phyloP scores from a whole-genome alignment of 2,888 invertebrate species.

The Ganaspis brasiliensis region DNA sequence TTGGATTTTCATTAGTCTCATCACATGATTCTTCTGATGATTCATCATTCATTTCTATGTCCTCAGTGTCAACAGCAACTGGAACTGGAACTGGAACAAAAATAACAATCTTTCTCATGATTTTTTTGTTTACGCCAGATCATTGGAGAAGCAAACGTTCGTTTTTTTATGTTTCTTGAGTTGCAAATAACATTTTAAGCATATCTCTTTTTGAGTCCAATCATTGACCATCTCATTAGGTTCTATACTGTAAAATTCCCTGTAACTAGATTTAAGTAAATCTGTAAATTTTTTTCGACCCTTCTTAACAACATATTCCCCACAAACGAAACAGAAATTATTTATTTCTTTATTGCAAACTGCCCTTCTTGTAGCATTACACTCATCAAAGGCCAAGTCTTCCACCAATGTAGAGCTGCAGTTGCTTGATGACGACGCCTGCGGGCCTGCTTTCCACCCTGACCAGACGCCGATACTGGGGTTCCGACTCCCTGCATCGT shows the following conservation, averaged over 20 bases:
- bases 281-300: background rate
- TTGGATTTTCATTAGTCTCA: background rate
- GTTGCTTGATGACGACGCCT: slow-evolving; percentile 58
- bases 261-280: background rate
- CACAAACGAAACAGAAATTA: background rate
- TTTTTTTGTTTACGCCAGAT: background rate
- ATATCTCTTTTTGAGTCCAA: background rate
- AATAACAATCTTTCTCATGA: background rate
- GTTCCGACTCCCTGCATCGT: slow-evolving; percentile 52
- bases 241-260: background rate
- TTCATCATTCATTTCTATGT: background rate
- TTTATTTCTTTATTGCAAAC: background rate
- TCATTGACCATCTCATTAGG: background rate
- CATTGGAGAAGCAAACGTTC: background rate
- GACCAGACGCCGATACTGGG: slow-evolving; percentile 55
- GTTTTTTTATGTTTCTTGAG: background rate
- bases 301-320: background rate
- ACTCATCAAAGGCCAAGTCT: background rate
- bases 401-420: slow-evolving; percentile 47
- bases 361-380: background rate
- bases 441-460: slow-evolving; percentile 57
- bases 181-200: background rate
- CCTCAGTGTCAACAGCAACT: background rate
- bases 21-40: background rate
- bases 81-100: background rate